Conservation (phyloP, 2,888 invertebrate species). For the Apodemia arnacis region DNA sequence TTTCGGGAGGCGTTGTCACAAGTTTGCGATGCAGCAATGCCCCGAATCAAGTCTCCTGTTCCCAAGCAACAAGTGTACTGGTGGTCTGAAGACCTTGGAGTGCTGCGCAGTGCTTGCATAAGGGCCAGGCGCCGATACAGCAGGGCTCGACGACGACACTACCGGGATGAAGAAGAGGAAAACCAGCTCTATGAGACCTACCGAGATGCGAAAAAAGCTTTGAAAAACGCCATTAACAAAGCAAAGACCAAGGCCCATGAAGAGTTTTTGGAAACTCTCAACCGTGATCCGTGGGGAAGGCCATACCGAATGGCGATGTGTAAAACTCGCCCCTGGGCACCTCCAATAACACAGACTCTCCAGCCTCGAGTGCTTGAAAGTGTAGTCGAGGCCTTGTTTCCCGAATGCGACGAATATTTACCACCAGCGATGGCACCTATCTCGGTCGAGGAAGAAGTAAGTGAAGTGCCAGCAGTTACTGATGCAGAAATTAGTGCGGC, state of each 20-base stretch:
- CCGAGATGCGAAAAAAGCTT: not conserved
- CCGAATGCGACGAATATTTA: too few species aligned
- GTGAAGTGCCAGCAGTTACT: too few species aligned
- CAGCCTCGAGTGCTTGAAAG: not conserved
- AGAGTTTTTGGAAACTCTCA: not conserved
- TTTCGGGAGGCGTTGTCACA: not conserved
- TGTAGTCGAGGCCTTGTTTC: not conserved
- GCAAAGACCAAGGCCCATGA: not conserved
- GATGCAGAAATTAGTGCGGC: not conserved
- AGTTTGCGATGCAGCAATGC: not conserved
- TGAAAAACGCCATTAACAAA: not conserved
- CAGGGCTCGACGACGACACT: not conserved
- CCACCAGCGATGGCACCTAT: slow-evolving; percentile 1
- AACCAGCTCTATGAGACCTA: not conserved
- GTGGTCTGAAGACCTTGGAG: not conserved
- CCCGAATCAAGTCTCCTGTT: not conserved
- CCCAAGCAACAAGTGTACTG: not conserved
- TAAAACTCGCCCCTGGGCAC: slow-evolving; percentile 32
- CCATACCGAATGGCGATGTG: slow-evolving; percentile 24
- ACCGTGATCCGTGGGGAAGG: slow-evolving; percentile 44
- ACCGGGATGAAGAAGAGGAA: not conserved
- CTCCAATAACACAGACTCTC: slow-evolving; percentile 32
- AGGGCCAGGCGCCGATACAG: not conserved
- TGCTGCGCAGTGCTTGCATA: not conserved
- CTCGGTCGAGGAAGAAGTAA: too few species aligned